phyloP scores from a whole-genome alignment of 2,888 invertebrate genomes.

The Apodemia mormo region DNA sequence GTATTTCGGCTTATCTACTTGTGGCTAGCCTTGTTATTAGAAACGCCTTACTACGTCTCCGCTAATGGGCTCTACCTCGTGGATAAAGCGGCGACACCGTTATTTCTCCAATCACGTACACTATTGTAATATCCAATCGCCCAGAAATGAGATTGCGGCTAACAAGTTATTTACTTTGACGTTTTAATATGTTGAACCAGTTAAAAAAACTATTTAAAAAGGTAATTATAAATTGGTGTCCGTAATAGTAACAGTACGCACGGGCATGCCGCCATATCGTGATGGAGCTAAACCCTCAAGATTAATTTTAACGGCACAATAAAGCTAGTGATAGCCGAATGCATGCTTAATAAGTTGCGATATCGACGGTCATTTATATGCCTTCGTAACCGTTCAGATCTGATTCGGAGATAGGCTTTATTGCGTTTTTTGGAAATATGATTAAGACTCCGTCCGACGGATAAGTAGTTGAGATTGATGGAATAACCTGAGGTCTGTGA shows the following conservation, averaged over 20 bases:
- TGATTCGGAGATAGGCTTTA: constrained; percentile 9
- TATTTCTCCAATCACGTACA: constrained; percentile 82
- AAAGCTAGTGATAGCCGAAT: constrained; percentile 73
- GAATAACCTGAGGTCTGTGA: constrained; percentile 77
- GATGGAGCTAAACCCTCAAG: constrained; percentile 74
- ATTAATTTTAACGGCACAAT: constrained; percentile 79
- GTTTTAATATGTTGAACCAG: constrained; percentile 77
- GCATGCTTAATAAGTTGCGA: constrained; percentile 71
- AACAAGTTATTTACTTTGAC: constrained; percentile 83
- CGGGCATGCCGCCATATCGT: constrained; percentile 69
- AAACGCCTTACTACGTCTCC: constrained; percentile 42
- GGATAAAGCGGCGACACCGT: constrained; percentile 81
- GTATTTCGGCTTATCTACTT: constrained; percentile 31
- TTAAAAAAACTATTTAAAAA: constrained; percentile 79
- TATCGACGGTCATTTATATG: constrained; percentile 49
- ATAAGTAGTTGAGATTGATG: constrained; percentile 80
- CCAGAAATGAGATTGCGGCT: constrained; percentile 82
- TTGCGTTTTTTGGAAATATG: constrained; percentile 69
- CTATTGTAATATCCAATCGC: constrained; percentile 82
- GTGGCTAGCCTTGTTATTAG: constrained; percentile 39
- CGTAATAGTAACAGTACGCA: constrained; percentile 70
- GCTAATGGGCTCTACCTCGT: constrained; percentile 70
- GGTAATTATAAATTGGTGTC: constrained; percentile 77
- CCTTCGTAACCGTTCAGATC: background rate
- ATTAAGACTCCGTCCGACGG: constrained; percentile 75